Percentiles rank a stretch among this genome's conserved stretches.
These are phyloP conservation scores for Acrobasis consociella DNA, from an alignment of 2,888 invertebrate species.

Conservation along the genomic window DNA sequence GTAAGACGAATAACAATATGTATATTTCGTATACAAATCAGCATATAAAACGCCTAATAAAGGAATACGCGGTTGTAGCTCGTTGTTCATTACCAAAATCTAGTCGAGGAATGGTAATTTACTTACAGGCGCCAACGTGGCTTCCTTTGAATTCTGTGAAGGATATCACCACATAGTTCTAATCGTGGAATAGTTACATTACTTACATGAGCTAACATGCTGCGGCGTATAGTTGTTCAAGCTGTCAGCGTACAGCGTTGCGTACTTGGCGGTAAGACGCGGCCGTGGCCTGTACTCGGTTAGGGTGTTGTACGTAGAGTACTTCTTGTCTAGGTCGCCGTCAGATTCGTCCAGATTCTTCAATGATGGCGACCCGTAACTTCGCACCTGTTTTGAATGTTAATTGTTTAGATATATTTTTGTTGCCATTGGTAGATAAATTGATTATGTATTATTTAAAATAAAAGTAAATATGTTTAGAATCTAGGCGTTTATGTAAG, in stretches of 20 bases:
- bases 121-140: too few species aligned
- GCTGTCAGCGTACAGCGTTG: conserved; percentile 72
- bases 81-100: too few species aligned
- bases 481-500: too few species aligned
- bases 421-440: too few species aligned
- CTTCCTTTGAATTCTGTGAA: too few species aligned
- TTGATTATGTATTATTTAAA: too few species aligned
- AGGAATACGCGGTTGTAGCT: too few species aligned
- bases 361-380: conserved; percentile 72
- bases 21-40: too few species aligned
- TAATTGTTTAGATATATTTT: background rate
- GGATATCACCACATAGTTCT: conserved; percentile 17
- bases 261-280: conserved; percentile 69
- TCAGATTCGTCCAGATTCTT: conserved; percentile 78
- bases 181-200: background rate
- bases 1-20: conserved; percentile 70
- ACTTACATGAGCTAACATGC: conserved; percentile 38
- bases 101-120: too few species aligned
- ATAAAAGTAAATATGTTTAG: too few species aligned
- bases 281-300: conserved; percentile 66
- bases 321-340: conserved; percentile 72
- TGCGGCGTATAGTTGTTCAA: conserved; percentile 62
- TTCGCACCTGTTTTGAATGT: conserved; percentile 68
- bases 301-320: conserved; percentile 52
- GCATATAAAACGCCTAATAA: too few species aligned